These are phyloP conservation scores for Frankliniella intonsa DNA, from an alignment of 2,888 invertebrate species.

Conservation along the genomic window DNA sequence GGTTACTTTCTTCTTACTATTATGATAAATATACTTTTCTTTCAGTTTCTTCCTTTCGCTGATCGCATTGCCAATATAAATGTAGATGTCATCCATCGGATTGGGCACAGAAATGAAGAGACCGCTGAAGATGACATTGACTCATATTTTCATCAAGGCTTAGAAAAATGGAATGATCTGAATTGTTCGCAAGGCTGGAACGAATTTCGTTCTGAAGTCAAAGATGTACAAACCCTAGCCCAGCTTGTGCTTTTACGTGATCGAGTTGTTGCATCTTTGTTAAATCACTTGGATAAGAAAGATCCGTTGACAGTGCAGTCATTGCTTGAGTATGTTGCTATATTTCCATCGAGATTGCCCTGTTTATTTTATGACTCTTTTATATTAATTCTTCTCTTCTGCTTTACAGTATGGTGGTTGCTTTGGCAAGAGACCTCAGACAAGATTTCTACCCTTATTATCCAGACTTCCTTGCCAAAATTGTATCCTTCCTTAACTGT, in stretches of 20 bases:
- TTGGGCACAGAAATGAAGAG: constrained; percentile 68
- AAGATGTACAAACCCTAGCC: constrained; percentile 69
- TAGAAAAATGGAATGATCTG: constrained; percentile 84
- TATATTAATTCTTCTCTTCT: constrained; percentile 36
- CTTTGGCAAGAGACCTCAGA: constrained; percentile 80
- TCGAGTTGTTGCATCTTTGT: constrained; percentile 64
- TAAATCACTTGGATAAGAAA: constrained; percentile 67
- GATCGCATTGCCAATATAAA: constrained; percentile 82
- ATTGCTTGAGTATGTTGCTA: constrained; percentile 64
- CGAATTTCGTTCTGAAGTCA: constrained; percentile 69
- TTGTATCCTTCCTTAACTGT: constrained; percentile 66
- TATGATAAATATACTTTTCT: constrained; percentile 38
- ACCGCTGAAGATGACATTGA: constrained; percentile 61
- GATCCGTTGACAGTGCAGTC: constrained; percentile 73
- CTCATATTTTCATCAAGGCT: constrained; percentile 68
- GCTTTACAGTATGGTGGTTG: constrained; percentile 66
- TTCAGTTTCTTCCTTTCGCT: constrained; percentile 80
- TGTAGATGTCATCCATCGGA: constrained; percentile 79
- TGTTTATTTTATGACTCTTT: constrained; percentile 10
- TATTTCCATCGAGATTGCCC: neutral
- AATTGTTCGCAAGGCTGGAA: constrained; percentile 81
- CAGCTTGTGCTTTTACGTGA: constrained; percentile 79
- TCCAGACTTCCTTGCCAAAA: constrained; percentile 64
- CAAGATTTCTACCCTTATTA: constrained; percentile 87
- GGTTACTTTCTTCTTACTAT: neutral